Evolutionary conservation across 1,140 invertebrate species (phyloP), one percentile per base, ranked within the genome.

Genomic region (Mya arenaria): DNA sequence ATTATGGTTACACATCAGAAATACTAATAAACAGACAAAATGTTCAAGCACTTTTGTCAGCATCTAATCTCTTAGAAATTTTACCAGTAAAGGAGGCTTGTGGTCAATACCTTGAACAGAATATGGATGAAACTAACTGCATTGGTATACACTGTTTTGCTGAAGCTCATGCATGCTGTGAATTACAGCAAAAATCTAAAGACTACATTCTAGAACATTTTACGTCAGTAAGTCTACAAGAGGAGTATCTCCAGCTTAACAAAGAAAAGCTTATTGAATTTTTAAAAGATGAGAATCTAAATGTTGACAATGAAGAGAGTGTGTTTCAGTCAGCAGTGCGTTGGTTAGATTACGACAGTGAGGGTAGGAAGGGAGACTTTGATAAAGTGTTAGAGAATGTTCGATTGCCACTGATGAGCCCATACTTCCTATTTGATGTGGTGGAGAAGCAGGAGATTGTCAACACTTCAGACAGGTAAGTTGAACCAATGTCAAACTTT

Each of bases 61-160:
- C 94, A 25, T 92, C 94, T 8, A 94, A 94, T 86, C 87, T 95
- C 10, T 83, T 95, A 10, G 93, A 94, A 85, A 92, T 94, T 28
- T 78, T 94, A 23, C 90, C 94, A 34, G 93, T 95, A 6, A 89
- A 93, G 71, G 94, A 94, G 77, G 94, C 94, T 0, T 94, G 94
- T 80, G 94, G 94, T 81, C 84, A 89, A 23, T 95, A 94, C 84
- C 85, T 95, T 32, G 93, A 94, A 84, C 90, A 91, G 60, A 93
- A 94, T 86, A 94, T 95, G 93, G 94, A 95, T 84, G 92, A 93
- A 52, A 88, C 90, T 15, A 95, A 95, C 86, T 94, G 93, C 88
- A 87, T 95, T 48, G 94, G 94, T 0, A 94, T 95, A 66, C 93
- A 94, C 82, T 94, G 94, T 82, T 95, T 95, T 91, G 94, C 94